These are phyloP conservation scores for Megastigmus dorsalis DNA, from an alignment of 2,888 invertebrate genomes.

Conservation along the genomic window DNA sequence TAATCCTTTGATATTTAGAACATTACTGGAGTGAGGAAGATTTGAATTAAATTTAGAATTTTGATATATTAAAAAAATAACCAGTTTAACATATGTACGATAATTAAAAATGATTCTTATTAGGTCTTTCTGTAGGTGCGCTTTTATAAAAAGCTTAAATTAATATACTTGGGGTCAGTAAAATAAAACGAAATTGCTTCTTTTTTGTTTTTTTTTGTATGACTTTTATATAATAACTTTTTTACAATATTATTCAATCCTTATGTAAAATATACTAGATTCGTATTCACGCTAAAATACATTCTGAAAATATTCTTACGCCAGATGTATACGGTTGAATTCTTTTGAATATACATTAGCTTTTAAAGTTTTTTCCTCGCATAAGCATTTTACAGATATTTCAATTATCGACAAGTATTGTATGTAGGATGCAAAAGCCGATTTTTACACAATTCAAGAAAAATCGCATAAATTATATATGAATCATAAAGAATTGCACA, in stretches of 20 bases:
- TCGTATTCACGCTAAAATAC: slow-evolving; percentile 26
- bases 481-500: background rate
- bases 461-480: background rate
- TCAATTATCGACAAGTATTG: too few species aligned
- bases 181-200: background rate
- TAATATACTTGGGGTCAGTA: background rate
- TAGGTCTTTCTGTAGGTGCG: too few species aligned
- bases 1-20: too few species aligned
- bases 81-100: too few species aligned
- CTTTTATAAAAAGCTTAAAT: too few species aligned
- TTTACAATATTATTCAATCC: slow-evolving; percentile 32
- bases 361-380: background rate
- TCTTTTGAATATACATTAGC: background rate
- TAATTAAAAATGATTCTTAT: too few species aligned
- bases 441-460: background rate
- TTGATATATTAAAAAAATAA: too few species aligned
- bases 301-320: background rate
- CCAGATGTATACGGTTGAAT: background rate
- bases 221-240: slow-evolving; percentile 33
- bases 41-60: too few species aligned
- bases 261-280: slow-evolving; percentile 42
- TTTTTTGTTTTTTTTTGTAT: background rate
- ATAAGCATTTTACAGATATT: too few species aligned
- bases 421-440: too few species aligned
- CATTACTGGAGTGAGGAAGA: too few species aligned